Evolutionary conservation across 2,797 vertebrate species (phyloP).

Genomic region (Semaprochilodus insignis): DNA sequence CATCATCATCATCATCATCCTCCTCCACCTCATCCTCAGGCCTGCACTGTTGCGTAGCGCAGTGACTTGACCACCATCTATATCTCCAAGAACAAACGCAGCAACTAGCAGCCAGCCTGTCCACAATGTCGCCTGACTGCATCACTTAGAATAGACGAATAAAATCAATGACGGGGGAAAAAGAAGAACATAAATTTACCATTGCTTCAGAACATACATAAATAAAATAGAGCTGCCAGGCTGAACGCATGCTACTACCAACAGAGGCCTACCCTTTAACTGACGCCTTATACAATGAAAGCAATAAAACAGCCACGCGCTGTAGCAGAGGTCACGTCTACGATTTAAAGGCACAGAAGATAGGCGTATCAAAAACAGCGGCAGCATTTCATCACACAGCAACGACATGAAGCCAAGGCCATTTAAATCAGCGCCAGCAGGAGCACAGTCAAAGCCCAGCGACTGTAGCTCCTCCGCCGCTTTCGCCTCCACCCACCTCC

Average conservation of each 20-base stretch:
- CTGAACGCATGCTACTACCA: slow-evolving; percentile 11
- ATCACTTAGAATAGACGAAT: neutral
- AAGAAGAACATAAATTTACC: neutral
- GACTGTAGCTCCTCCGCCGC: neutral
- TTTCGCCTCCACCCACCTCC: slow-evolving; percentile 57
- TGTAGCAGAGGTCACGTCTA: neutral
- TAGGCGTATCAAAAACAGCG: neutral
- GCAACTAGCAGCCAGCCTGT: too few species aligned
- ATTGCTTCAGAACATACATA: neutral
- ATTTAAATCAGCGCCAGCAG: neutral
- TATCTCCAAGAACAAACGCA: neutral
- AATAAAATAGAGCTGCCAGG: neutral
- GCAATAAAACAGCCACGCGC: slow-evolving; percentile 28
- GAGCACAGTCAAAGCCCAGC: neutral
- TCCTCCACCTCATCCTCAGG: neutral
- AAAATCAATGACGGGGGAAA: neutral
- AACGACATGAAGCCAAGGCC: neutral
- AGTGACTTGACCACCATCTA: too few species aligned
- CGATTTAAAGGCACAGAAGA: neutral
- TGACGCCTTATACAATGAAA: slow-evolving; percentile 19
- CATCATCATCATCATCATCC: too few species aligned
- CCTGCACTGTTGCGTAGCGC: neutral
- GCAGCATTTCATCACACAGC: slow-evolving; percentile 15
- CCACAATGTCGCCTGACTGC: neutral
- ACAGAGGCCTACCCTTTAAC: slow-evolving; percentile 32